Base-by-base conservation (phyloP, 2,888 invertebrate species). In the Caenorhabditis becei region DNA sequence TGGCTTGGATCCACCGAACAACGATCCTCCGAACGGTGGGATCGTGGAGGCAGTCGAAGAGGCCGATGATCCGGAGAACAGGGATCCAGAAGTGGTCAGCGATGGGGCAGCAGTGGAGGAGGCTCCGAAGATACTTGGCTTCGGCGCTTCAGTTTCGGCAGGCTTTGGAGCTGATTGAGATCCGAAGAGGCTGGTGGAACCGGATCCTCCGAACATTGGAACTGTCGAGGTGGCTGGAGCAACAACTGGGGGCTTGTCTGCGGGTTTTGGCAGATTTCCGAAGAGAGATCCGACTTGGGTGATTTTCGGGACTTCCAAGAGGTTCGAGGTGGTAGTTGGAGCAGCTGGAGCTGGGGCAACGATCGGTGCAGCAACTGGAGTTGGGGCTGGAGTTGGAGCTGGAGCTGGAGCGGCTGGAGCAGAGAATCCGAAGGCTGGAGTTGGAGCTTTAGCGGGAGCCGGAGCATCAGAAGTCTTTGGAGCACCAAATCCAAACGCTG, bases 401-500 rank as follows among this genome's bases (percentile, higher is more conserved):
- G 53, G n/a, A 18, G 53, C 35, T 37, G 65, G 65, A 49, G 63
- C 63, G 16, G 23, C 62, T 37, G 59, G 37, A 37, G 32, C 65
- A 11, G 49, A 26, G 10, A 70, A 54, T 20, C 65, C 71, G 26
- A 70, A 77, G 1, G 10, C 24, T 11, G 65, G 37, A 62, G 47
- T n/a, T 3, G 62, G n/a, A 1, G 14, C 26, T 8, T 61, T 24
- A 51, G 53, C 18, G n/a, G 24, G 18, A 49, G 24, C 66, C 44
- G 69, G 1, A 51, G 32, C 49, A 18, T 11, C 14, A 28, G 51
- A 23, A 7, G 56, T 3, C 2, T 44, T n/a, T 1, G 35, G 18
- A 28, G 18, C 47, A 7, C 47, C 77, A 14, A 71, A 62, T n/a
- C 66, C 72, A 23, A 70, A 78, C 7, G 14, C 28, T 16, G 66